Base-by-base conservation (phyloP, 1,140 invertebrate species). In the Diprion similis region DNA sequence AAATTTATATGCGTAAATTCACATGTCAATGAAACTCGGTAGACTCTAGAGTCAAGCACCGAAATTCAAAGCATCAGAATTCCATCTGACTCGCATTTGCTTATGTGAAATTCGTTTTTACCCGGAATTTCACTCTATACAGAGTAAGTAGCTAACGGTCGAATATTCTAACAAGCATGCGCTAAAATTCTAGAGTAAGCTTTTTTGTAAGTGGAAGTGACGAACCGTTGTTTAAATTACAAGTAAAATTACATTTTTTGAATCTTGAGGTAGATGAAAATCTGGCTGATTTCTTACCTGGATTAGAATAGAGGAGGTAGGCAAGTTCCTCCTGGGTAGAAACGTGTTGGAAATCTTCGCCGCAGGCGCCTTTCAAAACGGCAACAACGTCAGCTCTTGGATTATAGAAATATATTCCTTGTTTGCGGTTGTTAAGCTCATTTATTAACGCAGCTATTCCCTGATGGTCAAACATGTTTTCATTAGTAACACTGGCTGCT, bases 391-490 rank as follows among this genome's bases (percentile, higher is more conserved):
- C 89, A 4, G 87, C 84, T 24, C 87, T 83, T 11, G 90, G 88
- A 80, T 91, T 91, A 65, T 90, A 89, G 81, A 92, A 92, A 72
- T 90, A 91, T n/a, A 90, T 75, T 17, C 84, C 87, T 77, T 95
- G 93, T 66, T 93, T 92, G 10, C 93, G 89, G 59, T 89, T 89
- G 2, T 90, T 89, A 74, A 95, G 91, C 79, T 95, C 93, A 68
- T 90, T 91, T 7, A 94, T 92, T 59, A 95, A 84, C 0, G 92
- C 90, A 46, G 93, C 92, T 71, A 95, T 93, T 65, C 94, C 94
- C 89, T 90, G 70, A 45, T 37, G 24, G 24, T 37, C 2, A 37
- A 1, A 37, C 24, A 37, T 37, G 24, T 37, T 37, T 37, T 37
- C 24, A 37, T 37, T 37, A 37, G 24, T 37, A 37, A 37, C 6